A percentile compares a stretch with the other conserved stretches of the same genome.
Evolutionary conservation across 1,140 invertebrate genomes (phyloP).

Genomic region (fruit fly (Drosophila melanogaster)): DNA sequence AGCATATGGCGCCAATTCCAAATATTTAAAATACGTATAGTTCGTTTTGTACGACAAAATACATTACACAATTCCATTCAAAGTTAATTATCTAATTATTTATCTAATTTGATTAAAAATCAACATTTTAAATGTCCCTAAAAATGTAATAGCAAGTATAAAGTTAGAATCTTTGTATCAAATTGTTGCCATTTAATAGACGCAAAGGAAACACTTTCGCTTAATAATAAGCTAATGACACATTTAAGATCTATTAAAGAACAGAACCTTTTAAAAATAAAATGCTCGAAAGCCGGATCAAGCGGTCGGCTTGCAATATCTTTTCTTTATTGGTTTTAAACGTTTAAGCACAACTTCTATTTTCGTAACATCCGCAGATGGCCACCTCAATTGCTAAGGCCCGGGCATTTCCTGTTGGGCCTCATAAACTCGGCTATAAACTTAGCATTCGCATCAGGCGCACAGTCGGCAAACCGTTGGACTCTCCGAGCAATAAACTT

Average conservation of each 20-base stretch:
- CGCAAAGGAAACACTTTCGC: not conserved
- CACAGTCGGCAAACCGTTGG: constrained; percentile 39
- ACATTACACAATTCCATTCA: too few species aligned
- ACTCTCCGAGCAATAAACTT: constrained; percentile 59
- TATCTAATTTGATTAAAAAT: too few species aligned
- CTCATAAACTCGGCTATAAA: constrained; percentile 48
- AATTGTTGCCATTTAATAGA: not conserved
- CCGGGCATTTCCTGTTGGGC: constrained; percentile 54
- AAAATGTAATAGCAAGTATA: too few species aligned
- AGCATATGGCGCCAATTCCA: not conserved
- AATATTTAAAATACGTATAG: not conserved
- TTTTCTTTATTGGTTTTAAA: not conserved
- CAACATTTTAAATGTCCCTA: too few species aligned
- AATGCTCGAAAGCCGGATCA: not conserved
- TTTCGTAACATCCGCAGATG: constrained; percentile 8
- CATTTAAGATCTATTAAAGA: not conserved
- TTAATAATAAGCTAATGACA: not conserved
- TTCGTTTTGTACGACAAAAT: not conserved
- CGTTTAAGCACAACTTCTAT: constrained; percentile 7
- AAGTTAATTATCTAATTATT: too few species aligned
- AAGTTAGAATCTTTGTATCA: too few species aligned
- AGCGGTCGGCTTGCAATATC: not conserved
- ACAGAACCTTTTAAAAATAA: not conserved
- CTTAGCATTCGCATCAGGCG: constrained; percentile 50
- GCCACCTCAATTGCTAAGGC: not conserved